A percentile compares a stretch with the other conserved stretches of the same genome.
These are phyloP conservation scores for Nothobranchius furzeri DNA, from an alignment of 2,113 vertebrate species.

Conservation along the genomic window DNA sequence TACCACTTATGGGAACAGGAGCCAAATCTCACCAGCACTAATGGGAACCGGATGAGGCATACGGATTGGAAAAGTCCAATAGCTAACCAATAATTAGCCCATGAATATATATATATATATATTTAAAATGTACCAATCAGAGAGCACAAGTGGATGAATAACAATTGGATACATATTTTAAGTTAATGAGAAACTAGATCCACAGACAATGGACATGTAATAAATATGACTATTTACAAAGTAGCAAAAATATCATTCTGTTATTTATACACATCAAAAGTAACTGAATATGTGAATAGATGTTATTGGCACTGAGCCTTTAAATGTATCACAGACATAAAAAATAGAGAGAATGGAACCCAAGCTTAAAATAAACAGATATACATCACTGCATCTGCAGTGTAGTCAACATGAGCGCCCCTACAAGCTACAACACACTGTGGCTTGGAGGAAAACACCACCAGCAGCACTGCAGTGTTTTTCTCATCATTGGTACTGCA, in stretches of 20 bases:
- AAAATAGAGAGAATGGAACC: slow-evolving; percentile 14
- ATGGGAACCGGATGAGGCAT: slow-evolving; percentile 5
- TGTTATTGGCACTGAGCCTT: slow-evolving; percentile 5
- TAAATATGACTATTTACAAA: background rate
- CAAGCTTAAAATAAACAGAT: slow-evolving; percentile 47
- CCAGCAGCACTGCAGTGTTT: slow-evolving; percentile 79
- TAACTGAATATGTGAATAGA: background rate
- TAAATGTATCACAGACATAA: slow-evolving; percentile 19
- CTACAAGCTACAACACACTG: slow-evolving; percentile 61
- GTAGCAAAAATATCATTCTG: background rate
- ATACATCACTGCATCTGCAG: slow-evolving; percentile 71
- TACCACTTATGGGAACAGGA: slow-evolving; percentile 15
- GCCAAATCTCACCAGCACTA: slow-evolving; percentile 16
- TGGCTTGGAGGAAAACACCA: slow-evolving; percentile 75
- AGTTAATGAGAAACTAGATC: slow-evolving; percentile 11
- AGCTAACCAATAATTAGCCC: background rate
- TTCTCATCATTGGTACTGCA: slow-evolving; percentile 76
- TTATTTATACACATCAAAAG: slow-evolving; percentile 1
- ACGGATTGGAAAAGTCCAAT: background rate
- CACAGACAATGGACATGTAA: background rate
- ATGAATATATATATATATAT: background rate
- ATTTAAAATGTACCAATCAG: background rate
- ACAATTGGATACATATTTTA: background rate
- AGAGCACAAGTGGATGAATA: background rate
- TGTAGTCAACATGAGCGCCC: slow-evolving; percentile 72